These are phyloP conservation scores for Diplazon laetatorius DNA, from an alignment of 2,888 invertebrate species.

Conservation along the genomic window DNA sequence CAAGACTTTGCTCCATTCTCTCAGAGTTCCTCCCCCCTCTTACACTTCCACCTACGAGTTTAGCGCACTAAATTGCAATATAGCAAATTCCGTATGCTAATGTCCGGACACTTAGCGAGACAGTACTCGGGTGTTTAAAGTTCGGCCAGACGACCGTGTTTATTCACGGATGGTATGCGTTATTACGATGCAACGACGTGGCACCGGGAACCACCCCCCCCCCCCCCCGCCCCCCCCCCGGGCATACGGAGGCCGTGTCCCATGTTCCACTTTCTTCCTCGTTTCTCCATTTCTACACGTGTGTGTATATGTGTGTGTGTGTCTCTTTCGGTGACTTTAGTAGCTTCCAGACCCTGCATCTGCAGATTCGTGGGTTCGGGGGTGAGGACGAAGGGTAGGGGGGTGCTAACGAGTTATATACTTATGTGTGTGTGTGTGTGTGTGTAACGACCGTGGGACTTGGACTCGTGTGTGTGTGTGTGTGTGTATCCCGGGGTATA, in stretches of 20 bases:
- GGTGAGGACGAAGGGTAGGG: not conserved
- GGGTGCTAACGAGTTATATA: slow-evolving; percentile 47
- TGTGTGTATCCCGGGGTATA: slow-evolving; percentile 4
- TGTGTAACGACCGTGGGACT: slow-evolving; percentile 6
- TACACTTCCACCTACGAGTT: slow-evolving; percentile 37
- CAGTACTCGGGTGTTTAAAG: slow-evolving; percentile 72
- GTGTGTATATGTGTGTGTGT: slow-evolving; percentile 4
- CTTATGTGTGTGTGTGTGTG: not conserved
- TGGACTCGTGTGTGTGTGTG: slow-evolving; percentile 17
- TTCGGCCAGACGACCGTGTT: slow-evolving; percentile 71
- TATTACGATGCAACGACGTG: slow-evolving; percentile 54
- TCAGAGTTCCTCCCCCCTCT: not conserved
- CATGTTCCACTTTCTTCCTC: slow-evolving; percentile 35
- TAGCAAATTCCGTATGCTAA: slow-evolving; percentile 74
- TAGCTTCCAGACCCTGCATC: slow-evolving; percentile 51
- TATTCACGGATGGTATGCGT: slow-evolving; percentile 63
- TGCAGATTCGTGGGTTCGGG: slow-evolving; percentile 31
- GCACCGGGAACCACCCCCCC: slow-evolving; percentile 8
- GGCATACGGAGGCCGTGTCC: slow-evolving; percentile 34
- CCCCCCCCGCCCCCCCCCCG: not conserved
- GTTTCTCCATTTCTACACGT: slow-evolving; percentile 22
- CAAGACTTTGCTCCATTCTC: not conserved
- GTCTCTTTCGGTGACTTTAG: slow-evolving; percentile 44
- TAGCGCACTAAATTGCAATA: slow-evolving; percentile 75
- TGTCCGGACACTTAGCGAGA: slow-evolving; percentile 72